Percentiles rank a stretch among this genome's conserved stretches.
Evolutionary conservation across 2,113 vertebrate genomes (phyloP).

Genomic region (Mastomys coucha): DNA sequence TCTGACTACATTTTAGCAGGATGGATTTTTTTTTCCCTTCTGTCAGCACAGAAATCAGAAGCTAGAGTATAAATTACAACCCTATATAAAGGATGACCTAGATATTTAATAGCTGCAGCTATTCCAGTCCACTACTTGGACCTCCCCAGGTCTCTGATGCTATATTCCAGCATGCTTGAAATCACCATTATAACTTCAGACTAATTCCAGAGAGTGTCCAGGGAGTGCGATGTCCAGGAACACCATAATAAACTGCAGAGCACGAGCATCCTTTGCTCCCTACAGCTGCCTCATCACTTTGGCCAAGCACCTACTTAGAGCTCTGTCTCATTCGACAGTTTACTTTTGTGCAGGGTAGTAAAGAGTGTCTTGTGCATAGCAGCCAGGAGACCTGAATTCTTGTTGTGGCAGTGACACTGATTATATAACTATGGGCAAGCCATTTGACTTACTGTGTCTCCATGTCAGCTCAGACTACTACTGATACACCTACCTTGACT

Average conservation of each 20-base stretch:
- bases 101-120: constrained; percentile 81
- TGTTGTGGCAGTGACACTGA: not conserved
- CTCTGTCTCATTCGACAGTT: constrained; percentile 49
- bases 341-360: constrained; percentile 29
- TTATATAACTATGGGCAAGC: not conserved
- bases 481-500: not conserved
- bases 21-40: constrained; percentile 82
- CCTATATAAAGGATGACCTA: constrained; percentile 81
- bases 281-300: constrained; percentile 45
- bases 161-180: constrained; percentile 74
- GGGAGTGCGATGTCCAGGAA: constrained; percentile 63
- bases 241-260: constrained; percentile 33
- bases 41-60: constrained; percentile 86
- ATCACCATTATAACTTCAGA: constrained; percentile 73
- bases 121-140: constrained; percentile 79
- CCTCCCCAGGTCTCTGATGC: constrained; percentile 81
- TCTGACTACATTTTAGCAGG: constrained; percentile 86
- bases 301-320: not conserved
- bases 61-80: constrained; percentile 76
- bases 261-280: not conserved
- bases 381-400: not conserved
- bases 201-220: constrained; percentile 67
- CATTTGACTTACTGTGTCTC: not conserved
- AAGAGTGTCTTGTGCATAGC: not conserved
- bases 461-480: not conserved